These are phyloP conservation scores for Arrhopalites spinosus DNA, from an alignment of 2,888 invertebrate genomes.

Conservation along the genomic window DNA sequence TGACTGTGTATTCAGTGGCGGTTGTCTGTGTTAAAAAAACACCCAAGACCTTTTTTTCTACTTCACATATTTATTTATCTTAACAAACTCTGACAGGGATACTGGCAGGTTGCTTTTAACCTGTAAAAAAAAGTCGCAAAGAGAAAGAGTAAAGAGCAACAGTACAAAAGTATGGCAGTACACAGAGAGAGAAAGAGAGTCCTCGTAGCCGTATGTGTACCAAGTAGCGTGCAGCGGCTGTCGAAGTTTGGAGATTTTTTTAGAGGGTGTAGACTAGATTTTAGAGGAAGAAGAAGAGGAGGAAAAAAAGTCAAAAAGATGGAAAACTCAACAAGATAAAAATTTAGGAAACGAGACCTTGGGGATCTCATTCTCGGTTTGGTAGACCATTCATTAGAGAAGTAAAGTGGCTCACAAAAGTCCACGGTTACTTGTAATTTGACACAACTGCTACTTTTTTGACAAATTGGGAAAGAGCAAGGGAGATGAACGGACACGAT, in stretches of 20 bases:
- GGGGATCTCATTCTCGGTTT: conserved; percentile 53
- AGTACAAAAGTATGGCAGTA: not conserved
- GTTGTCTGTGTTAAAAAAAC: conserved; percentile 16
- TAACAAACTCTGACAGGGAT: conserved; percentile 3
- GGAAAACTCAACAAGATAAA: conserved; percentile 19
- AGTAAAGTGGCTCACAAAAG: conserved; percentile 40
- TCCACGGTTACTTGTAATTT: conserved; percentile 48
- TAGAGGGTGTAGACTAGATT: too few relatives aligned
- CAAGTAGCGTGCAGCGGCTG: too few relatives aligned
- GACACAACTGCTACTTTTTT: conserved; percentile 49
- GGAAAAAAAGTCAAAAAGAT: conserved; percentile 3
- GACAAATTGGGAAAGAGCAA: conserved; percentile 48
- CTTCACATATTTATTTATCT: conserved; percentile 31
- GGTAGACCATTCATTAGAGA: conserved; percentile 51
- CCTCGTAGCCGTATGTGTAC: too few relatives aligned
- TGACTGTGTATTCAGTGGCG: not conserved
- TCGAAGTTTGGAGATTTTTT: too few relatives aligned
- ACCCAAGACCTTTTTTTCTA: conserved; percentile 7
- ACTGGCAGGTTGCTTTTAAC: conserved; percentile 10
- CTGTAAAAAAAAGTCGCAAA: not conserved
- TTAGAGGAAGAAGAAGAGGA: conserved; percentile 13
- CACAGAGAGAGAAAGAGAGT: not conserved
- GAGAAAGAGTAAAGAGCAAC: not conserved
- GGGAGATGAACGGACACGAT: conserved; percentile 48
- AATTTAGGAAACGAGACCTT: conserved; percentile 50